A percentile compares a stretch with the other conserved stretches of the same genome.
Conservation (phyloP, 2,797 vertebrate species). For the Gallirallus australis region DNA sequence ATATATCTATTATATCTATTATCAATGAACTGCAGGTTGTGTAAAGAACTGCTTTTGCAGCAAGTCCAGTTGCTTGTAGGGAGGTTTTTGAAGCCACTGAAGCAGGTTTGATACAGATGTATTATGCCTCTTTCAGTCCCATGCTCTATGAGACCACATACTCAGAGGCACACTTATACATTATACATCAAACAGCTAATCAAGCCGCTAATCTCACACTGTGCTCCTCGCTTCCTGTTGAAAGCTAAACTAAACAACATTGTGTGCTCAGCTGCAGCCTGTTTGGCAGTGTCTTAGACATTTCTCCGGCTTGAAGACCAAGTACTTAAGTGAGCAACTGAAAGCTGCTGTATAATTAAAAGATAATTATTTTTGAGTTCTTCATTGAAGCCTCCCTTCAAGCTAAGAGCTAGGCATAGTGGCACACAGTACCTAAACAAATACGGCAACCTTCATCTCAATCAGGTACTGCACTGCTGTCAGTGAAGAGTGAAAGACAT, state of each 20-base stretch:
- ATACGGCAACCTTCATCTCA: neutral
- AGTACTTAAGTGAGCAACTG: neutral
- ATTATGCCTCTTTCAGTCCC: neutral
- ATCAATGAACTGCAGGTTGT: neutral
- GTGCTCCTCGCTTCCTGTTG: neutral
- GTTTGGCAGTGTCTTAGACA: neutral
- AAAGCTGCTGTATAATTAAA: neutral
- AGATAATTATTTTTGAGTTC: neutral
- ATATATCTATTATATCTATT: neutral
- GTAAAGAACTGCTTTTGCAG: neutral
- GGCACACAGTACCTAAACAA: neutral
- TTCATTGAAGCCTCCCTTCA: neutral
- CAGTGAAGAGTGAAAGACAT: neutral
- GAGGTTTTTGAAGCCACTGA: neutral
- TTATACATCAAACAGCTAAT: conserved; percentile 14
- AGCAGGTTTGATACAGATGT: neutral
- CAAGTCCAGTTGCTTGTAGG: neutral
- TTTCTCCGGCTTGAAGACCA: neutral
- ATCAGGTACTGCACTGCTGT: neutral
- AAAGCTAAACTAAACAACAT: conserved; percentile 29
- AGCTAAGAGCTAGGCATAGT: neutral
- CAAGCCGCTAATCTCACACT: neutral
- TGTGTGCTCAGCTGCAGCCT: conserved; percentile 14
- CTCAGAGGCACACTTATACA: neutral
- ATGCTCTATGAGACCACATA: neutral